Evolutionary conservation across 2,113 vertebrate genomes (phyloP), one percentile per base, ranked within the genome.

Genomic region (Labrus mixtus): DNA sequence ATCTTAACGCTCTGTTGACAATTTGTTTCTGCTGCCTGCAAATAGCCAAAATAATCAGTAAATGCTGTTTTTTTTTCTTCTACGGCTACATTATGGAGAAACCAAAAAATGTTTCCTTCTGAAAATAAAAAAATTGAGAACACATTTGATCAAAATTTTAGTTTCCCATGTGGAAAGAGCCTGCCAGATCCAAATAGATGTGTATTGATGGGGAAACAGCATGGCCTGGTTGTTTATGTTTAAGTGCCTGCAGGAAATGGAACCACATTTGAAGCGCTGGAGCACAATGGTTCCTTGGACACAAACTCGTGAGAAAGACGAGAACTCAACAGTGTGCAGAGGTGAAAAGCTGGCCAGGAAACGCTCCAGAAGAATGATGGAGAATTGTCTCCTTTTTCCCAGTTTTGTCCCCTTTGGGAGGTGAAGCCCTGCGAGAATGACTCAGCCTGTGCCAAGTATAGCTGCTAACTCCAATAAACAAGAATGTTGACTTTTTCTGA

Each of bases 381-480:
- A 69, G 39, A 22, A 65, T 73, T 79, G 74, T 79, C 80, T 83
- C 2, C 41, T 74, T 67, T 29, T 78, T 55, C 37, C 68, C 51
- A 48, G 54, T 46, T 71, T 74, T 75, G 57, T 76, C 70, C 60
- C 70, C 11, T 78, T 60, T 53, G n/a, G 71, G 64, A 68, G 59
- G 54, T 74, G 16, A 48, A 71, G 46, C 25, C 1, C 23, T 60
- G 1, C 10, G 25, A 78, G 57, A 78, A 73, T 61, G 11, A 22
- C 59, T 69, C 59, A 7, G 64, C 8, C 13, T 56, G 10, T 1
- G 43, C 78, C 68, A 77, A 71, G 60, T 39, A 23, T 9, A 58
- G 68, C 61, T 46, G 60, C 65, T 82, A 64, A 69, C 50, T 75
- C 76, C 89, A 78, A 74, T 62, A 77, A 83, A 85, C 73, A 79